These are phyloP conservation scores for Characodon lateralis DNA, from an alignment of 2,797 vertebrate genomes.

Conservation along the genomic window DNA sequence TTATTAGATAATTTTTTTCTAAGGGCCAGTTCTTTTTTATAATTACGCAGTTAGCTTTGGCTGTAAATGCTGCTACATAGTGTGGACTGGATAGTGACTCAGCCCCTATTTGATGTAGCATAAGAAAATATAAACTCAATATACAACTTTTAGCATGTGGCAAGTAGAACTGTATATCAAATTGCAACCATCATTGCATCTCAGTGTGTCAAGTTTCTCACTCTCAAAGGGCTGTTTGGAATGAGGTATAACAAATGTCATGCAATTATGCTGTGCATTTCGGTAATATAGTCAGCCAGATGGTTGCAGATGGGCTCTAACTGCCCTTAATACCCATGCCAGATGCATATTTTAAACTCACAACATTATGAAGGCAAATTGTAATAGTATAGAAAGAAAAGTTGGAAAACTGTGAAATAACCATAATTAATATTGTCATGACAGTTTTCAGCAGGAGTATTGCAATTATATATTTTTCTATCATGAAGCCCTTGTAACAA, in stretches of 20 bases:
- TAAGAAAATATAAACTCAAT: background rate
- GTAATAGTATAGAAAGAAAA: background rate
- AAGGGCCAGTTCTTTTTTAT: background rate
- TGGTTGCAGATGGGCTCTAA: background rate
- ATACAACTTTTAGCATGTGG: background rate
- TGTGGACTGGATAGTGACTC: background rate
- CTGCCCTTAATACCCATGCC: background rate
- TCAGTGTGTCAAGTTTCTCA: background rate
- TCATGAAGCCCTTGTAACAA: background rate
- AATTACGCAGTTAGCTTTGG: background rate
- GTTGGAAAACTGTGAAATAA: background rate
- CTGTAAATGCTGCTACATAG: background rate
- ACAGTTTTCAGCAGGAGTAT: background rate
- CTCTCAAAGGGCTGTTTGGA: background rate
- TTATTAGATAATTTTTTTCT: background rate
- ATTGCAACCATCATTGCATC: background rate
- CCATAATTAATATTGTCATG: background rate
- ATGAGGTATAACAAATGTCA: background rate
- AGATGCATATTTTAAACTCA: background rate
- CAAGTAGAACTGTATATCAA: background rate
- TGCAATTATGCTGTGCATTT: background rate
- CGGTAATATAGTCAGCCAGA: too few relatives aligned
- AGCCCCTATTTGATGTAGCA: background rate
- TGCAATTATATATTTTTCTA: background rate
- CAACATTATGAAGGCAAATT: background rate